Percentiles rank a stretch among this genome's conserved stretches.
Evolutionary conservation across 2,888 invertebrate genomes (phyloP).

Genomic region (Amphipoea lucens): DNA sequence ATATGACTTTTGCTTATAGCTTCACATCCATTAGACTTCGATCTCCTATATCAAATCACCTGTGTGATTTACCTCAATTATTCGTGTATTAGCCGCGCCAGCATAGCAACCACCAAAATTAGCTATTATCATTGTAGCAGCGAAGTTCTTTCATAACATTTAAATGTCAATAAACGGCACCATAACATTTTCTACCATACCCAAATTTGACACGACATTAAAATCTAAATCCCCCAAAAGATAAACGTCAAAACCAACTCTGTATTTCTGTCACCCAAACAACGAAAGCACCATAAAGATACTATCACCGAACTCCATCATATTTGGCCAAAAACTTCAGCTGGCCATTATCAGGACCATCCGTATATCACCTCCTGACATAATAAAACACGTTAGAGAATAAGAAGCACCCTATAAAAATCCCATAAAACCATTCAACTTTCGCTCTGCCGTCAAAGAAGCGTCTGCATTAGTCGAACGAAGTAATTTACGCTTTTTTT

Average conservation of each 20-base stretch:
- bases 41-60: not conserved
- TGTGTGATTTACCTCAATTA: not conserved
- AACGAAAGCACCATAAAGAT: slow-evolving; percentile 39
- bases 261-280: slow-evolving; percentile 21
- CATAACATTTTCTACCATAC: too few species aligned
- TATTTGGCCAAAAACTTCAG: slow-evolving; percentile 41
- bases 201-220: not conserved
- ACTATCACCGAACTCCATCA: slow-evolving; percentile 31
- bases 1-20: not conserved
- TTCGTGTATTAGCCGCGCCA: not conserved
- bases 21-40: not conserved
- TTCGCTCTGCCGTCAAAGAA: slow-evolving; percentile 70
- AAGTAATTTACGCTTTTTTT: slow-evolving; percentile 82
- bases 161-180: not conserved
- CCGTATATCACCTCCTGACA: slow-evolving; percentile 63
- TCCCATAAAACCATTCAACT: slow-evolving; percentile 75
- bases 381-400: slow-evolving; percentile 66
- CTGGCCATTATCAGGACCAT: slow-evolving; percentile 51
- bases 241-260: not conserved
- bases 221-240: not conserved
- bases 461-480: slow-evolving; percentile 79
- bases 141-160: not conserved
- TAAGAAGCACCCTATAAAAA: slow-evolving; percentile 73
- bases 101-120: not conserved
- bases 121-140: too few species aligned